Conservation (phyloP, 2,113 vertebrate species). For the Danionella cerebrum region DNA sequence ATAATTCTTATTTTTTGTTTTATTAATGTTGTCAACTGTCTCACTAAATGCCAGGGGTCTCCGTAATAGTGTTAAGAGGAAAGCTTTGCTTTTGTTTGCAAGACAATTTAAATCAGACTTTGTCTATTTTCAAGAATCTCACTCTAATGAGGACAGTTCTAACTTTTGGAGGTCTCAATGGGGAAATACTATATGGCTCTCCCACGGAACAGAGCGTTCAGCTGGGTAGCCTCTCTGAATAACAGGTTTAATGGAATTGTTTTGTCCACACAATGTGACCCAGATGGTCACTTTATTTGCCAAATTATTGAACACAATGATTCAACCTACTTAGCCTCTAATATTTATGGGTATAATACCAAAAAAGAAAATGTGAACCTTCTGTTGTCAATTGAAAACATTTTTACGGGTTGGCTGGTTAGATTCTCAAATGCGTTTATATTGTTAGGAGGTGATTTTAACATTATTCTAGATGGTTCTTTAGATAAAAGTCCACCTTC, state of each 20-base stretch:
- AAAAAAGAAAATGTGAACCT: not conserved
- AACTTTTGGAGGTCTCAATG: slow-evolving; percentile 11
- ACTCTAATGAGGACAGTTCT: not conserved
- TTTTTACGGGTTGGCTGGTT: not conserved
- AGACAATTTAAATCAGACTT: not conserved
- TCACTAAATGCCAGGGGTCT: not conserved
- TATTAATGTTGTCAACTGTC: not conserved
- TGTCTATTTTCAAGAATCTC: slow-evolving; percentile 1
- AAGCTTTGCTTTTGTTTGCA: not conserved
- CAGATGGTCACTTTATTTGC: slow-evolving; percentile 8
- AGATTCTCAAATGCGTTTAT: not conserved
- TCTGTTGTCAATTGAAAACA: not conserved
- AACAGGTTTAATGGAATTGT: slow-evolving; percentile 1
- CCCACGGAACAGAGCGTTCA: not conserved
- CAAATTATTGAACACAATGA: not conserved
- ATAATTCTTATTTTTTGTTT: not conserved
- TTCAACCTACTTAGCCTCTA: not conserved
- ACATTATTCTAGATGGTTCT: not conserved
- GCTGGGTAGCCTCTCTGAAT: slow-evolving; percentile 10
- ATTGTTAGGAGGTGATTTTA: not conserved
- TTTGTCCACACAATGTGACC: slow-evolving; percentile 1
- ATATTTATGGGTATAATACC: not conserved
- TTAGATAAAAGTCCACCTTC: not conserved
- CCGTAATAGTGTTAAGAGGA: not conserved
- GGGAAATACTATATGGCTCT: slow-evolving; percentile 11